phyloP scores from a whole-genome alignment of 2,888 invertebrate species.

The Microdon myrmicae region DNA sequence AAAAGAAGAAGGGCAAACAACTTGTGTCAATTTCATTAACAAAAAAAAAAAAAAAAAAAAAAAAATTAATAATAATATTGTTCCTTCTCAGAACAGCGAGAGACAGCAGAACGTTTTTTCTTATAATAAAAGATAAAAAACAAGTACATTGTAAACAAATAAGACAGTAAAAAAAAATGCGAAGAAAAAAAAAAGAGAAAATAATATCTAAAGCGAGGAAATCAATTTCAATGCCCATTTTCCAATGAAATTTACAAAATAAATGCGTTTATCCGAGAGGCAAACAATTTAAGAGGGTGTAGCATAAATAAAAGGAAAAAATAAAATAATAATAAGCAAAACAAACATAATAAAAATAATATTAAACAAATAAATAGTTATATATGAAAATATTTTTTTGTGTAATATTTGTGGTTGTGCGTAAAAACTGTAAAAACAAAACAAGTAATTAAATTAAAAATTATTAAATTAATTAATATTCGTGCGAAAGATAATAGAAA shows the following conservation, averaged over 20 bases:
- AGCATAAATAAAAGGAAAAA: constrained; percentile 15
- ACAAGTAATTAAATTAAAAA: constrained; percentile 10
- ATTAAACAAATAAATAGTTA: neutral
- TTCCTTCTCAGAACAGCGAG: too few species aligned
- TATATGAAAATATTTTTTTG: constrained; percentile 35
- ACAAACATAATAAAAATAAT: constrained; percentile 1
- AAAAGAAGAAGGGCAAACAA: too few species aligned
- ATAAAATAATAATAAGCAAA: constrained; percentile 17
- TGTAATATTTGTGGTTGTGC: constrained; percentile 52
- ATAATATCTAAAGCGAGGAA: constrained; percentile 11
- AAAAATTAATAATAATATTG: too few species aligned
- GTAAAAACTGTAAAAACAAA: constrained; percentile 42
- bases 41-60: too few species aligned
- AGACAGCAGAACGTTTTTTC: too few species aligned
- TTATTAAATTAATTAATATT: too few species aligned
- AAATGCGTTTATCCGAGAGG: constrained; percentile 20
- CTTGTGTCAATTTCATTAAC: too few species aligned
- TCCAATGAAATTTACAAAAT: too few species aligned
- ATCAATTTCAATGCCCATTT: constrained; percentile 14
- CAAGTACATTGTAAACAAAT: too few species aligned
- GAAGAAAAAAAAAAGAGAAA: constrained; percentile 11
- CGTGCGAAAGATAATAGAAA: too few species aligned
- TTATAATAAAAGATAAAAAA: constrained; percentile 5
- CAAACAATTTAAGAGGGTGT: constrained; percentile 21
- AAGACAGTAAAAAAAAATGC: constrained; percentile 9